These are phyloP conservation scores for Oophaga pumilio DNA, from an alignment of 2,113 vertebrate genomes.

Conservation along the genomic window DNA sequence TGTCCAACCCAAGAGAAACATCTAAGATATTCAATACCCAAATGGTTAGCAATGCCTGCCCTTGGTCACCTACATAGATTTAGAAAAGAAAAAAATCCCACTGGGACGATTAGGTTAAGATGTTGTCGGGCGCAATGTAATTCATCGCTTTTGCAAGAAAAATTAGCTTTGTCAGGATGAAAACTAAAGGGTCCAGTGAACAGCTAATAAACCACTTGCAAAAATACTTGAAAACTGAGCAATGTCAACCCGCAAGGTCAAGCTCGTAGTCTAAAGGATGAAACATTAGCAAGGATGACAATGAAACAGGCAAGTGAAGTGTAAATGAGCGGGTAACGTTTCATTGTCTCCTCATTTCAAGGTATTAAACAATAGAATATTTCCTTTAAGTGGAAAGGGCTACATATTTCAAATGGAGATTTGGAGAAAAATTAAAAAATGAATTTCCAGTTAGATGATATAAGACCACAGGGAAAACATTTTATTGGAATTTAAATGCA, in stretches of 20 bases:
- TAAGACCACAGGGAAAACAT: neutral
- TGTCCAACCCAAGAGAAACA: neutral
- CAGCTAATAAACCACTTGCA: slow-evolving; percentile 41
- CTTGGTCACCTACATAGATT: neutral
- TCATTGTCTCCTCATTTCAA: slow-evolving; percentile 18
- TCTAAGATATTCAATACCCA: neutral
- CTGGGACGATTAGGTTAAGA: neutral
- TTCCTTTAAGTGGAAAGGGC: slow-evolving; percentile 29
- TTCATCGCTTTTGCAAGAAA: slow-evolving; percentile 7
- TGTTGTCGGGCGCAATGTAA: slow-evolving; percentile 2
- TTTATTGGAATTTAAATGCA: slow-evolving; percentile 19
- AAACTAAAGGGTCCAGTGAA: slow-evolving; percentile 34
- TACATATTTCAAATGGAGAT: slow-evolving; percentile 8
- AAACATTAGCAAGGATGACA: slow-evolving; percentile 40
- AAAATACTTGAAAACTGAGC: slow-evolving; percentile 25
- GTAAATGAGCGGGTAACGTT: slow-evolving; percentile 39
- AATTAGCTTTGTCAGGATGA: slow-evolving; percentile 46
- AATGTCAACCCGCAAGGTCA: slow-evolving; percentile 49
- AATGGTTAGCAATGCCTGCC: neutral
- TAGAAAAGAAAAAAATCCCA: neutral
- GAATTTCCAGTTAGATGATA: slow-evolving; percentile 13
- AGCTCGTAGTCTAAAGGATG: slow-evolving; percentile 30
- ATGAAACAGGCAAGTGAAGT: slow-evolving; percentile 47
- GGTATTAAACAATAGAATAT: slow-evolving; percentile 41
- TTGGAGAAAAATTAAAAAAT: slow-evolving; percentile 16